Evolutionary conservation across 2,113 vertebrate genomes (phyloP).

Genomic region (Nannobrachium achirus): DNA sequence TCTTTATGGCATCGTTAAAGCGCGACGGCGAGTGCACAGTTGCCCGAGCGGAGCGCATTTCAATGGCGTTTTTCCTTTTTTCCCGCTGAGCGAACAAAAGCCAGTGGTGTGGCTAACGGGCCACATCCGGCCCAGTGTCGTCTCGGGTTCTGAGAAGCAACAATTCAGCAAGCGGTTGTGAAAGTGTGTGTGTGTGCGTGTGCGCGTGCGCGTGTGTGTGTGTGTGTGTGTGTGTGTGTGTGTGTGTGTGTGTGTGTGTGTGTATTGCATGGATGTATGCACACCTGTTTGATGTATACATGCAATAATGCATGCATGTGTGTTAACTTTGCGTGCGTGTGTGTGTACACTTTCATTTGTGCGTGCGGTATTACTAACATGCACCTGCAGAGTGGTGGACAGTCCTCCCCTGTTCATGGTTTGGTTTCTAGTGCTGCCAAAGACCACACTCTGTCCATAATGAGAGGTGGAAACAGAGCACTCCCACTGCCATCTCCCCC

Average conservation of each 20-base stretch:
- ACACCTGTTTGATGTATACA: background rate
- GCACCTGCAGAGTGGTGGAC: conserved; percentile 55
- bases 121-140: background rate
- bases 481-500: background rate
- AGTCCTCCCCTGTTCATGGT: conserved; percentile 23
- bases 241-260: background rate
- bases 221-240: background rate
- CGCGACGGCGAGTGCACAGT: conserved; percentile 19
- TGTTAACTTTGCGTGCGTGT: conserved; percentile 5
- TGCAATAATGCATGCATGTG: background rate
- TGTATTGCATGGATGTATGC: conserved; percentile 1
- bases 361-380: background rate
- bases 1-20: conserved; percentile 43
- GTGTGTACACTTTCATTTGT: conserved; percentile 6
- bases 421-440: conserved; percentile 46
- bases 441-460: conserved; percentile 6
- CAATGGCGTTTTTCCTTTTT: conserved; percentile 34
- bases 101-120: conserved; percentile 26
- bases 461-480: background rate
- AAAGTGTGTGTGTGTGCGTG: conserved; percentile 28
- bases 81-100: conserved; percentile 45
- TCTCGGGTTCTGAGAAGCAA: conserved; percentile 28
- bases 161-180: conserved; percentile 9
- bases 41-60: conserved; percentile 21
- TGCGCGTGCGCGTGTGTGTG: conserved; percentile 15